Evolutionary conservation across 1,140 invertebrate species (phyloP).

Genomic region (Atopsyche davidsoni): DNA sequence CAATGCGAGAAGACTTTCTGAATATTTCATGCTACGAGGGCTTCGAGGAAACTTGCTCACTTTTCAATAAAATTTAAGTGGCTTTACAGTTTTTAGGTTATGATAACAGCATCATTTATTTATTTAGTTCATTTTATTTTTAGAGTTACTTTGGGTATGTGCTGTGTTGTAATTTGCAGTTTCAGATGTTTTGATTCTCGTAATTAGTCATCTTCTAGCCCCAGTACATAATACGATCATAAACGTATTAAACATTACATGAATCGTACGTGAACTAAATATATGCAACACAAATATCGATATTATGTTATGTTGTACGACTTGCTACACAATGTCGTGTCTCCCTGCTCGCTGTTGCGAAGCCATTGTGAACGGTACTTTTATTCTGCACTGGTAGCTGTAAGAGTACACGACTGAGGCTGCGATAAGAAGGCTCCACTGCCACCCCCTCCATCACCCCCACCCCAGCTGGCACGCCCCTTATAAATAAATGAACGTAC

Average conservation of each 20-base stretch:
- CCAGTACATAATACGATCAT: no score
- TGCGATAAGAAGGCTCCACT: neutral
- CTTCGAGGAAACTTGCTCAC: neutral
- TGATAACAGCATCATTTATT: no score
- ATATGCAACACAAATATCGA: neutral
- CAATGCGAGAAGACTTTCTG: slow-evolving; percentile 18
- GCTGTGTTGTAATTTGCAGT: no score
- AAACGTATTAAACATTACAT: neutral
- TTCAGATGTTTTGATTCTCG: no score
- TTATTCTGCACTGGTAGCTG: neutral
- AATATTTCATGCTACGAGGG: slow-evolving; percentile 5
- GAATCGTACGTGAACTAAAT: neutral
- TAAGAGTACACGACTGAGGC: neutral
- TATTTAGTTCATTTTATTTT: no score
- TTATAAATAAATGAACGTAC: slow-evolving; percentile 2
- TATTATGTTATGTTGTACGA: neutral
- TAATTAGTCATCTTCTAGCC: no score
- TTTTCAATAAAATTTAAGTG: no score
- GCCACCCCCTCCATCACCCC: neutral
- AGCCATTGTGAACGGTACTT: neutral
- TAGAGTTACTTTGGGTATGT: no score
- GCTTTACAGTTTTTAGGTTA: no score
- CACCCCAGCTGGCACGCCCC: neutral
- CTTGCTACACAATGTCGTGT: neutral
- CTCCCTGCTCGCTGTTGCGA: no score